Base-by-base conservation (phyloP, 2,113 vertebrate genomes). In the Triplophysa rosa region DNA sequence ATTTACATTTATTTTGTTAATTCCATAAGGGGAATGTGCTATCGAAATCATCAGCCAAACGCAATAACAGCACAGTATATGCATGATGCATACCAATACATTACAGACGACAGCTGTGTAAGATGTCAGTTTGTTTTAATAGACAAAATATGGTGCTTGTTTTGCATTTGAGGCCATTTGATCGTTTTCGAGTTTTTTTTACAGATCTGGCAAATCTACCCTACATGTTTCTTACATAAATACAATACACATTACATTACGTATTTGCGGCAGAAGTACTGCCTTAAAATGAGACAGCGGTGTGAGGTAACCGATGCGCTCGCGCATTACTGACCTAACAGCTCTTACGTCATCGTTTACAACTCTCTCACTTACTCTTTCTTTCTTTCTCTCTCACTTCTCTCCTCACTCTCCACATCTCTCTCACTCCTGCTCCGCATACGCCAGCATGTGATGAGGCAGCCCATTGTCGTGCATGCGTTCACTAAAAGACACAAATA, bases 361-460 rank as follows among this genome's bases (percentile, higher is more conserved):
- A 77, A 77, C 74, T 77, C 74, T 77, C 73, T 76, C 66, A 29
- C 74, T 77, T 61, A n/a, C 42, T 47, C 42, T 64, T 29, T 29
- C 61, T 64, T 29, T 29, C 61, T 62, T 8, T 62, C 21, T 24
- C 40, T 26, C 59, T 12, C 42, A 6, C 61, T 29, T 9, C 37
- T 61, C 26, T 33, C 62, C 33, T 7, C 33, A 8, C 4, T 6
- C 33, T 33, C 3, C 4, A 4, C 33, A 33, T 33, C 33, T 33
- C 33, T 29, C 24, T 33, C 23, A 1, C 62, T 14, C 37, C 16
- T 16, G 47, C 45, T 19, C 23, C 14, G 56, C n/a, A 24, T 4
- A 21, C 5, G 9, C 42, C 2, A 7, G 56, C 16, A 11, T 42
- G 23, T 29, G 58, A 49, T 23, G 73, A 52, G 52, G 62, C 11